These are phyloP conservation scores for Congeria kusceri DNA, from an alignment of 2,888 invertebrate genomes.

Conservation along the genomic window DNA sequence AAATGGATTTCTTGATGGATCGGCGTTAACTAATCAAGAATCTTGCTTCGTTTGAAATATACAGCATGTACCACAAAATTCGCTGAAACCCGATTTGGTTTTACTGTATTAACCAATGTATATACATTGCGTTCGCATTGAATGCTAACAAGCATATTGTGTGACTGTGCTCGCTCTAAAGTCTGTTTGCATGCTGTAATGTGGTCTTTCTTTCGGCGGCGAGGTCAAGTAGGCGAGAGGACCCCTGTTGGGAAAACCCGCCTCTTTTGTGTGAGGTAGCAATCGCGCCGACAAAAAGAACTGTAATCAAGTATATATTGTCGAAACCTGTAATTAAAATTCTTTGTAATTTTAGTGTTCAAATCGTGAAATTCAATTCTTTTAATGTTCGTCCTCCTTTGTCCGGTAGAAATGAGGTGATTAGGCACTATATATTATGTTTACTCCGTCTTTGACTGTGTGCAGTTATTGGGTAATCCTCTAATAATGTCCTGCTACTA, in stretches of 20 bases:
- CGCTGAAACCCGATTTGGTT: no score
- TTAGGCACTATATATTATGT: slow-evolving; percentile 19
- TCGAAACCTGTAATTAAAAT: slow-evolving; percentile 59
- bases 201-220: neutral
- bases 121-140: no score
- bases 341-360: slow-evolving; percentile 31
- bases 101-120: no score
- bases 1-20: no score
- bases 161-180: no score
- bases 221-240: slow-evolving; percentile 27
- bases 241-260: slow-evolving; percentile 1
- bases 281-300: neutral
- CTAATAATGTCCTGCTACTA: slow-evolving; percentile 7
- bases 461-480: slow-evolving; percentile 7
- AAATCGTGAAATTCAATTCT: slow-evolving; percentile 52
- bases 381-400: slow-evolving; percentile 51
- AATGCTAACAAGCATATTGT: no score
- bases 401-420: slow-evolving; percentile 49
- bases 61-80: no score
- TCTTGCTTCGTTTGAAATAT: no score
- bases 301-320: neutral
- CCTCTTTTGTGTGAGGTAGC: slow-evolving; percentile 21
- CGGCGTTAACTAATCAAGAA: no score
- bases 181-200: no score
- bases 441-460: slow-evolving; percentile 21